These are phyloP conservation scores for Creontiades dilutus DNA, from an alignment of 2,888 invertebrate species.

Conservation along the genomic window DNA sequence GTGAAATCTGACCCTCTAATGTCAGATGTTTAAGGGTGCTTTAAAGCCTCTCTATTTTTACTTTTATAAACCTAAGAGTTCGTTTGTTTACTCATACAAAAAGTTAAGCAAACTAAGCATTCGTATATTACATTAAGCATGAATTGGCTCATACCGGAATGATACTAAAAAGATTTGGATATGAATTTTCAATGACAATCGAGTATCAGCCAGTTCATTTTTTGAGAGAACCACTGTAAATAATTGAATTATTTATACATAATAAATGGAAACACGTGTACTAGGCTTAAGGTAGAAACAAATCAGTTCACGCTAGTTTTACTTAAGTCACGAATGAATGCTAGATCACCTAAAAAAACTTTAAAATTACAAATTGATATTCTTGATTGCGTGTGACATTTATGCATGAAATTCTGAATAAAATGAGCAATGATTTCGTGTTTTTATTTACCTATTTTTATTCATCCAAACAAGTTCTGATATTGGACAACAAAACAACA, in stretches of 20 bases:
- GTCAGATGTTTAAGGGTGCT: conserved; percentile 14
- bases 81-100: conserved; percentile 8
- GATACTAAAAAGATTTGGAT: background rate
- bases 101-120: background rate
- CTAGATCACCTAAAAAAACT: conserved; percentile 14
- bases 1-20: background rate
- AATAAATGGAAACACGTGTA: conserved; percentile 57
- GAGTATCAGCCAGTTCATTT: conserved; percentile 38
- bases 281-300: conserved; percentile 58
- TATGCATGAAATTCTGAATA: conserved; percentile 60
- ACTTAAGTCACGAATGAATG: conserved; percentile 43
- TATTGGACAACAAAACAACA: too few species aligned
- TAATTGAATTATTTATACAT: conserved; percentile 45
- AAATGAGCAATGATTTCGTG: conserved; percentile 22
- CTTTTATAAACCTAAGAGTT: conserved; percentile 52
- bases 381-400: conserved; percentile 33
- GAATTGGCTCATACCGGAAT: conserved; percentile 32
- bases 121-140: background rate
- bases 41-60: conserved; percentile 49
- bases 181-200: conserved; percentile 49
- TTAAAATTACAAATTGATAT: conserved; percentile 3
- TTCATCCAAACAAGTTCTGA: too few species aligned
- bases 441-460: background rate
- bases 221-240: conserved; percentile 41
- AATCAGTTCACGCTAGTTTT: conserved; percentile 50